These are phyloP conservation scores for Micromys minutus DNA, from an alignment of 2,113 vertebrate genomes.

Conservation along the genomic window DNA sequence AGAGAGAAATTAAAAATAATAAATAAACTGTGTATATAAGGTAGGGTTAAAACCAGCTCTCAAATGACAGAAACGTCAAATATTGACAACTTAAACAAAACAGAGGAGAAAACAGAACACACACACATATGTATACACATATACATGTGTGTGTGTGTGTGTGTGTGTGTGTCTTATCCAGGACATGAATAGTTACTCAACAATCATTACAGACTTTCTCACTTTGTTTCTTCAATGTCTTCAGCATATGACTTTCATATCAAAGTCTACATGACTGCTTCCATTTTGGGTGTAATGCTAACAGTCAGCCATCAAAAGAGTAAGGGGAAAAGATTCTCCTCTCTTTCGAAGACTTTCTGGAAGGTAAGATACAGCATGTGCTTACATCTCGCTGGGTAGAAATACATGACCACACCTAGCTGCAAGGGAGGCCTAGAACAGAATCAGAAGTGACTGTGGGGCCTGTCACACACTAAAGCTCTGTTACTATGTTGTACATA, in stretches of 20 bases:
- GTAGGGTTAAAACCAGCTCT: conserved; percentile 35
- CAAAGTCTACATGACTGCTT: background rate
- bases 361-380: background rate
- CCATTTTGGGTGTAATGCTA: background rate
- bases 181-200: background rate
- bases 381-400: background rate
- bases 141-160: background rate
- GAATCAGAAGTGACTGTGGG: background rate
- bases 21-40: background rate
- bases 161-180: background rate
- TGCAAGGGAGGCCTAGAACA: background rate
- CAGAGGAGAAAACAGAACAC: background rate
- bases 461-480: background rate
- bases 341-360: background rate
- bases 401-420: background rate
- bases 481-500: background rate
- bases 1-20: background rate
- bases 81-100: conserved; percentile 16
- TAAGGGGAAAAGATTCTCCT: background rate
- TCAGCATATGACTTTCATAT: background rate
- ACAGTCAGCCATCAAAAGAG: background rate
- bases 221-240: background rate
- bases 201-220: background rate
- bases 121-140: accelerated
- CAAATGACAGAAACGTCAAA: conserved; percentile 28